A percentile compares a stretch with the other conserved stretches of the same genome.
Evolutionary conservation across 2,888 invertebrate species (phyloP).

Genomic region (Leptarthrus brevirostris): DNA sequence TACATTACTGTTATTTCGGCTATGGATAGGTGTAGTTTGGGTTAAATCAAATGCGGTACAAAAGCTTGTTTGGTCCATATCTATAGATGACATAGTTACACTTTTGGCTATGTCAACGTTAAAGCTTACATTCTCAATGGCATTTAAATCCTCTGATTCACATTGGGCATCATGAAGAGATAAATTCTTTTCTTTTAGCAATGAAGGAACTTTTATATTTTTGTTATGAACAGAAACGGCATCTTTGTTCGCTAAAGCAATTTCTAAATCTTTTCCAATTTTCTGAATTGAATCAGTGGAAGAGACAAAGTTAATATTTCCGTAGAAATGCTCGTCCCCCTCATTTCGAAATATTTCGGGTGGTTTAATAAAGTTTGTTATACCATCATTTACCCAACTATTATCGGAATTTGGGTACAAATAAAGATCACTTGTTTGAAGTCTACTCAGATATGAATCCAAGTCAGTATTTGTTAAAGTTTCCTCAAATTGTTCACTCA

Average conservation of each 20-base stretch:
- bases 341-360: conserved; percentile 65
- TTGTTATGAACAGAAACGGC: background rate
- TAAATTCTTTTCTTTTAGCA: conserved; percentile 56
- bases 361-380: conserved; percentile 64
- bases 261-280: conserved; percentile 51
- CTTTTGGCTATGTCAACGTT: conserved; percentile 56
- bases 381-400: conserved; percentile 58
- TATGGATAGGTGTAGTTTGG: conserved; percentile 68
- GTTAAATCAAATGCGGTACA: conserved; percentile 58
- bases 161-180: conserved; percentile 57
- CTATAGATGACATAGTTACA: conserved; percentile 57
- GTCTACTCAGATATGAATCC: conserved; percentile 75
- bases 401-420: conserved; percentile 59
- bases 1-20: conserved; percentile 72
- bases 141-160: conserved; percentile 55
- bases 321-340: conserved; percentile 64
- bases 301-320: conserved; percentile 65
- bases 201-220: conserved; percentile 48
- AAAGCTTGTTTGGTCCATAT: conserved; percentile 56
- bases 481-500: conserved; percentile 71
- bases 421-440: conserved; percentile 70
- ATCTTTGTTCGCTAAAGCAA: background rate
- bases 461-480: conserved; percentile 72
- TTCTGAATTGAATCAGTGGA: conserved; percentile 65
- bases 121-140: conserved; percentile 22